Evolutionary conservation across 2,888 invertebrate genomes (phyloP).

Genomic region (Chymomyza amoena): DNA sequence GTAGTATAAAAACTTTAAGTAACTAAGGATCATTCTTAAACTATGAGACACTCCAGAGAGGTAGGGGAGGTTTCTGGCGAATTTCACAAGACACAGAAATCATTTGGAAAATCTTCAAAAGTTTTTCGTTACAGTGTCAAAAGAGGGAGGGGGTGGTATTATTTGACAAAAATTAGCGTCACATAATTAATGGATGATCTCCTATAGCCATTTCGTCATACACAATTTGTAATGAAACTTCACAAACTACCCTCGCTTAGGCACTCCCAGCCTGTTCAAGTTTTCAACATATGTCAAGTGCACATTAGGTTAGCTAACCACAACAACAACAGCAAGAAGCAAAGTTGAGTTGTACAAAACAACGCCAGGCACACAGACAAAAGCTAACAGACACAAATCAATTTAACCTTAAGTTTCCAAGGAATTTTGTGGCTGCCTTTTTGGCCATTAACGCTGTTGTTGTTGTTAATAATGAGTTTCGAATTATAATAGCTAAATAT

Average conservation of each 20-base stretch:
- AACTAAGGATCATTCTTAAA: too few relatives aligned
- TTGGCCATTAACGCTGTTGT: constrained; percentile 31
- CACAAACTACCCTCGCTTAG: constrained; percentile 22
- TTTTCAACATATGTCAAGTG: constrained; percentile 60
- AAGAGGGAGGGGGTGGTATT: too few relatives aligned
- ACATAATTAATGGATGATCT: too few relatives aligned
- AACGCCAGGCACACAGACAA: background rate
- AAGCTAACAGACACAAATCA: constrained; percentile 46
- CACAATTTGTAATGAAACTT: too few relatives aligned
- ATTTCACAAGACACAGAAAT: too few relatives aligned
- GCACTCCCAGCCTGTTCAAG: background rate
- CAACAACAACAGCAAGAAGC: background rate
- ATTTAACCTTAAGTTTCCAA: constrained; percentile 35
- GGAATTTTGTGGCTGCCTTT: background rate
- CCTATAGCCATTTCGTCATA: too few relatives aligned
- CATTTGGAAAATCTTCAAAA: too few relatives aligned
- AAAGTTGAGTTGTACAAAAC: background rate
- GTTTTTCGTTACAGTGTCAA: too few relatives aligned
- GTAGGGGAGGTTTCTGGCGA: too few relatives aligned
- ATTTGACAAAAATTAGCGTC: too few relatives aligned
- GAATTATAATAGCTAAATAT: constrained; percentile 33
- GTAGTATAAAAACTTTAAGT: too few relatives aligned
- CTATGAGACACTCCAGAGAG: too few relatives aligned
- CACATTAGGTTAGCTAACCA: constrained; percentile 24
- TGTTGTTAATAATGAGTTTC: constrained; percentile 65